Percentiles rank a stretch among this genome's conserved stretches.
These are phyloP conservation scores for Byasa hedistus DNA, from an alignment of 2,888 invertebrate species.

Conservation along the genomic window DNA sequence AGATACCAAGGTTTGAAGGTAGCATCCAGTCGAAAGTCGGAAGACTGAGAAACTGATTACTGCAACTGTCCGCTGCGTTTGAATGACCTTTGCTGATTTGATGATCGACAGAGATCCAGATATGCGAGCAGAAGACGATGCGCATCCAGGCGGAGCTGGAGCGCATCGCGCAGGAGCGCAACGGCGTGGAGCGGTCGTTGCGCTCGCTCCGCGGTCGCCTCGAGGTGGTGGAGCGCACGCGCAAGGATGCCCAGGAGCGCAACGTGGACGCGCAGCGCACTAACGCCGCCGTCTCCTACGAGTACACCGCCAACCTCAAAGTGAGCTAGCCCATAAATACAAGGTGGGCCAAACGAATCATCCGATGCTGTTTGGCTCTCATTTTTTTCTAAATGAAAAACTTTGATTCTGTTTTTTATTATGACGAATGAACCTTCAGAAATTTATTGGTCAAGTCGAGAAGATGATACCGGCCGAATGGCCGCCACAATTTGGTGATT, in stretches of 20 bases:
- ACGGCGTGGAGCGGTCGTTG: conserved; percentile 80
- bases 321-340: conserved; percentile 46
- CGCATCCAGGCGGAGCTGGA: conserved; percentile 84
- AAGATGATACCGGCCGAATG: too few relatives aligned
- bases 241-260: conserved; percentile 79
- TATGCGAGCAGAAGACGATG: conserved; percentile 87
- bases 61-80: too few relatives aligned
- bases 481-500: too few relatives aligned
- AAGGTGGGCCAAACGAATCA: too few relatives aligned
- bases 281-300: conserved; percentile 80
- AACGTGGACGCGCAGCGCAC: conserved; percentile 78
- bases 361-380: too few relatives aligned
- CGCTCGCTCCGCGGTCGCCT: conserved; percentile 81
- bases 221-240: conserved; percentile 80
- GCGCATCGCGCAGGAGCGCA: conserved; percentile 75
- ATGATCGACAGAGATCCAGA: conserved; percentile 62
- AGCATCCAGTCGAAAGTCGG: too few relatives aligned
- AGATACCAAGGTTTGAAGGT: too few relatives aligned
- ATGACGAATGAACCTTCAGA: too few relatives aligned
- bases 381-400: too few relatives aligned
- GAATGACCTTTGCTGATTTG: not conserved
- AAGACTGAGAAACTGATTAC: too few relatives aligned
- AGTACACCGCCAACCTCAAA: conserved; percentile 76
- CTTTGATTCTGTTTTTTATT: too few relatives aligned
- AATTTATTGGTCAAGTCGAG: too few relatives aligned